phyloP scores from a whole-genome alignment of 1,140 invertebrate species.

The Hycleus phaleratus region DNA sequence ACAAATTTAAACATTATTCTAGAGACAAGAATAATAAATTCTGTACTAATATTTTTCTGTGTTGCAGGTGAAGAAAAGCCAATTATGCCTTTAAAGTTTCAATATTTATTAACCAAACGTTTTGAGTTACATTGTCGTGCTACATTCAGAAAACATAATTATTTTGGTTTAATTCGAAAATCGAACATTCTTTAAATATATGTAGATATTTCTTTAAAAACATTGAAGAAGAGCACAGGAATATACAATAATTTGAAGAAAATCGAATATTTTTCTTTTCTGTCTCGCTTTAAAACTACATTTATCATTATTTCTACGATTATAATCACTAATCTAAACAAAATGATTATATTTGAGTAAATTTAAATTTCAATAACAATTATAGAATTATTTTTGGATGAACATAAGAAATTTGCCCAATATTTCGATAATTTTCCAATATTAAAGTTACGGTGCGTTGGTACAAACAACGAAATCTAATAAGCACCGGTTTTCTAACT shows the following conservation, averaged over 20 bases:
- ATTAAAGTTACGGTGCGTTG: too few relatives aligned
- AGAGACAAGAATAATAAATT: too few relatives aligned
- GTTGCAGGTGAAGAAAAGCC: too few relatives aligned
- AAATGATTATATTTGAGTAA: neutral
- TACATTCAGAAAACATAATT: slow-evolving; percentile 10
- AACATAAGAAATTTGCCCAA: too few relatives aligned
- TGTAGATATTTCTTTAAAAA: neutral
- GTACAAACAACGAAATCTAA: too few relatives aligned
- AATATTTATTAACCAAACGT: slow-evolving; percentile 12
- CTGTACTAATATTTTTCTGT: too few relatives aligned
- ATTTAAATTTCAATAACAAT: slow-evolving; percentile 2
- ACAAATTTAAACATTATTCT: too few relatives aligned
- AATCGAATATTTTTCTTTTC: neutral
- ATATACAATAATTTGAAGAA: neutral
- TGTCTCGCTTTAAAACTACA: slow-evolving; percentile 2
- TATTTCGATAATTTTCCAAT: too few relatives aligned
- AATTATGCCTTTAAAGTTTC: neutral
- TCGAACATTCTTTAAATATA: slow-evolving; percentile 2
- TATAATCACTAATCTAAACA: slow-evolving; percentile 5
- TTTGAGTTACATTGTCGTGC: slow-evolving; percentile 1
- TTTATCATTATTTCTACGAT: slow-evolving; percentile 3
- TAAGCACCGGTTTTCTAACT: too few relatives aligned
- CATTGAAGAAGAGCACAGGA: slow-evolving; percentile 7
- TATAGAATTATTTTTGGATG: neutral
- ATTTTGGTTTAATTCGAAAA: slow-evolving; percentile 8